Conservation (phyloP, 2,888 invertebrate genomes). For the Dusona sp. region DNA sequence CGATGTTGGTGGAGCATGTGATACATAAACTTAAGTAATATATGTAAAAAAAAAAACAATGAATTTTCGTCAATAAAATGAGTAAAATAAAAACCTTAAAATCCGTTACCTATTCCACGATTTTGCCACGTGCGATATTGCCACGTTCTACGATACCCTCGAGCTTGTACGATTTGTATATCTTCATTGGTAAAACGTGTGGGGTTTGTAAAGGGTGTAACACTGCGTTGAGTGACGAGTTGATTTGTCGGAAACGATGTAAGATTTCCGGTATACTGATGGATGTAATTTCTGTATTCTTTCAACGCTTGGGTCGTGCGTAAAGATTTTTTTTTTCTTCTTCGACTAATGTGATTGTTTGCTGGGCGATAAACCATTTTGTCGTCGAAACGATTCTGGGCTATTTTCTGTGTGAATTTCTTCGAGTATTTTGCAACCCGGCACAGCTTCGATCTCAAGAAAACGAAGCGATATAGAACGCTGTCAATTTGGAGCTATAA, state of each 20-base stretch:
- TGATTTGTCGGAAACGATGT: not conserved
- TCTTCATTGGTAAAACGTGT: not conserved
- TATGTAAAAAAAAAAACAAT: not conserved
- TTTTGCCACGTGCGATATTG: constrained; percentile 10
- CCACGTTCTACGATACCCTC: not conserved
- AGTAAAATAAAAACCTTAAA: not conserved
- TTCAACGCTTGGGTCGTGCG: constrained; percentile 11
- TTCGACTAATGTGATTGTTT: constrained; percentile 26
- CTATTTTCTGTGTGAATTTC: not conserved
- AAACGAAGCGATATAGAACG: not conserved
- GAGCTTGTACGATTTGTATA: not conserved
- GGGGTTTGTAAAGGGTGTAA: not conserved
- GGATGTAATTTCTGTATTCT: constrained; percentile 13
- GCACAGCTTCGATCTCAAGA: not conserved
- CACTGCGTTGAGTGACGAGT: not conserved
- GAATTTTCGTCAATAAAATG: not conserved
- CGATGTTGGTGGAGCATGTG: too few species aligned
- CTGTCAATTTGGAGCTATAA: constrained; percentile 16
- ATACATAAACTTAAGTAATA: not conserved
- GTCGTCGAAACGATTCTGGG: not conserved
- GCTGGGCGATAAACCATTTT: constrained; percentile 42
- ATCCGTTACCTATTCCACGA: constrained; percentile 29
- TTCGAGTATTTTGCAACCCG: not conserved
- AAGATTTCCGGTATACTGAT: not conserved
- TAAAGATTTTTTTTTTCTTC: constrained; percentile 32